A percentile compares a stretch with the other conserved stretches of the same genome.
Evolutionary conservation across 2,888 invertebrate species (phyloP).

Genomic region (Ophraella communa): DNA sequence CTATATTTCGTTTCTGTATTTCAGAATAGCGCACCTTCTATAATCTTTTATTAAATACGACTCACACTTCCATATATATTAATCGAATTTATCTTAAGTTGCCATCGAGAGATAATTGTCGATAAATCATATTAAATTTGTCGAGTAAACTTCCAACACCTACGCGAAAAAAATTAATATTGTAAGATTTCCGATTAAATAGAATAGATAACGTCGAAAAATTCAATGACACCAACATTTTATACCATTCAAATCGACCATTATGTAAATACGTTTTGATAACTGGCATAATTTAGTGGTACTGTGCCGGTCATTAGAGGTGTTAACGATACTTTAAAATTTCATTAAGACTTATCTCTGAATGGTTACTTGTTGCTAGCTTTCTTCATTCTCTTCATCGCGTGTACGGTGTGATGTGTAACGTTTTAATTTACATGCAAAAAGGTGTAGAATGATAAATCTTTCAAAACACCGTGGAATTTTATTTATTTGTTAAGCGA

Average conservation of each 20-base stretch:
- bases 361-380: too few species aligned
- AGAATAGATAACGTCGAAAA: constrained; percentile 11
- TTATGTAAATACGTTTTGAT: constrained; percentile 16
- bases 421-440: constrained; percentile 10
- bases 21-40: too few species aligned
- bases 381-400: background rate
- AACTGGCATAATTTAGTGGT: constrained; percentile 8
- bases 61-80: too few species aligned
- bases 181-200: constrained; percentile 22
- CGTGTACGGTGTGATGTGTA: background rate
- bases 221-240: constrained; percentile 18
- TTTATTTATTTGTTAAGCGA: too few species aligned
- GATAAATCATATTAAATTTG: constrained; percentile 21
- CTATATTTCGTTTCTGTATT: too few species aligned
- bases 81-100: too few species aligned
- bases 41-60: too few species aligned
- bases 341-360: constrained; percentile 10
- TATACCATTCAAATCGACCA: constrained; percentile 6
- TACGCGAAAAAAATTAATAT: constrained; percentile 21
- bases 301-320: constrained; percentile 2
- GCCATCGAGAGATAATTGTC: constrained; percentile 5
- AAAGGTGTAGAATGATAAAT: background rate
- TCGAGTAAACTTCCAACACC: constrained; percentile 19
- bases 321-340: constrained; percentile 5
- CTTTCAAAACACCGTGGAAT: background rate